phyloP scores from a whole-genome alignment of 2,888 invertebrate species.

The Ypsolopha scabrella region DNA sequence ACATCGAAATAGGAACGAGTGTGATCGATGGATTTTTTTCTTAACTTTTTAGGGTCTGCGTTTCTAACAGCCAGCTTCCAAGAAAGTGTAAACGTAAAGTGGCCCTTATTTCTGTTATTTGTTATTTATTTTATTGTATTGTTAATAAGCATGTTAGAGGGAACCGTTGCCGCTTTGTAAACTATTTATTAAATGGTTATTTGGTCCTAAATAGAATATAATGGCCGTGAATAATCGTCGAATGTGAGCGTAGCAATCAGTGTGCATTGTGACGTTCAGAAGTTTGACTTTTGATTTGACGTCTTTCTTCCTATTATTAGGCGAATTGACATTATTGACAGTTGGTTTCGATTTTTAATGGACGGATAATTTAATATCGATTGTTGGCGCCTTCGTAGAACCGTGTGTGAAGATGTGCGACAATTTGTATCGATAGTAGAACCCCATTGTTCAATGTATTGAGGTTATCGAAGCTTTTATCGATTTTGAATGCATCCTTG shows the following conservation, averaged over 20 bases:
- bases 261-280: constrained; percentile 38
- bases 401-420: constrained; percentile 20
- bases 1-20: constrained; percentile 26
- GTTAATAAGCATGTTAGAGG: constrained; percentile 65
- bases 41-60: constrained; percentile 31
- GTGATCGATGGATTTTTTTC: constrained; percentile 24
- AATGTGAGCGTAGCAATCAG: constrained; percentile 56
- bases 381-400: constrained; percentile 47
- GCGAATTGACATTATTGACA: constrained; percentile 20
- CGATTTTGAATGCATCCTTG: background rate
- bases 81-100: constrained; percentile 71
- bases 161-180: constrained; percentile 38
- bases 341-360: constrained; percentile 26
- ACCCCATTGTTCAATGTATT: background rate
- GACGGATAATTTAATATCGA: constrained; percentile 32
- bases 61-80: constrained; percentile 53
- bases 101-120: constrained; percentile 55
- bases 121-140: constrained; percentile 69
- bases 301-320: constrained; percentile 39
- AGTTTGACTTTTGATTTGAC: constrained; percentile 58
- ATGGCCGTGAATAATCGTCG: constrained; percentile 62
- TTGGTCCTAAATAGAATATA: constrained; percentile 70
- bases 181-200: constrained; percentile 66
- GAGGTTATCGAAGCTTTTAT: background rate
- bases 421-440: constrained; percentile 48